Evolutionary conservation across 2,797 vertebrate genomes (phyloP), one percentile per base, ranked within the genome.

Genomic region (Emys orbicularis): DNA sequence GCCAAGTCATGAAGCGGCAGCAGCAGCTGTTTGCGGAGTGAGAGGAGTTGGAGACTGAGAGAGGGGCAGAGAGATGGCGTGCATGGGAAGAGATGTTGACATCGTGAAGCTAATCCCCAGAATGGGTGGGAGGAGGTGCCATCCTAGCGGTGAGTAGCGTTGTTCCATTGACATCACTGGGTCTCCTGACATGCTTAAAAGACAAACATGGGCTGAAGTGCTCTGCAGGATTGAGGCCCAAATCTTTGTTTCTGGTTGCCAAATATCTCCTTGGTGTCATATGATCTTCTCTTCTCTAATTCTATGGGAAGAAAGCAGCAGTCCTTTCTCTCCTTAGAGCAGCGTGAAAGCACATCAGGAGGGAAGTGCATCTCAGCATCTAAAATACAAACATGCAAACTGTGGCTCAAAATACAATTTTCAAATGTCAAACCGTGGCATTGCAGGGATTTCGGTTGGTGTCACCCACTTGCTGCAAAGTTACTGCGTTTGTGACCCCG

Each of bases 391-490:
- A n/a, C 23, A 68, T 79, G 47, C 3, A 74, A 16, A 2, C 3
- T 44, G 27, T n/a, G 16, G n/a, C 25, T 86, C 72, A 68, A 83
- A 59, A 44, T 23, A 2, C 7, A 3, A 21, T 23, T 86, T 82
- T 37, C 23, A 88, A 94, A 76, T 27, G 7, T 19, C 12, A 1
- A 61, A 61, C 6, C 3, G 34, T 8, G 18, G 10, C 23, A 8
- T 0, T 29, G 50, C 8, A 2, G 15, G 65, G 49, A 50, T 31
- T 7, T 5, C 11, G 5, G 11, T 21, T 0, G 29, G 4, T 13
- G 1, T 74, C 47, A 49, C 27, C 4, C 0, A 41, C 34, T 59
- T 47, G 74, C 50, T 50, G 44, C 72, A 47, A 29, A 94, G 56
- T 13, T 27, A 4, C 16, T n/a, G 31, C 4, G 25, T 47, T 27